phyloP scores from a whole-genome alignment of 2,888 invertebrate species.

The Meliscaeva auricollis region DNA sequence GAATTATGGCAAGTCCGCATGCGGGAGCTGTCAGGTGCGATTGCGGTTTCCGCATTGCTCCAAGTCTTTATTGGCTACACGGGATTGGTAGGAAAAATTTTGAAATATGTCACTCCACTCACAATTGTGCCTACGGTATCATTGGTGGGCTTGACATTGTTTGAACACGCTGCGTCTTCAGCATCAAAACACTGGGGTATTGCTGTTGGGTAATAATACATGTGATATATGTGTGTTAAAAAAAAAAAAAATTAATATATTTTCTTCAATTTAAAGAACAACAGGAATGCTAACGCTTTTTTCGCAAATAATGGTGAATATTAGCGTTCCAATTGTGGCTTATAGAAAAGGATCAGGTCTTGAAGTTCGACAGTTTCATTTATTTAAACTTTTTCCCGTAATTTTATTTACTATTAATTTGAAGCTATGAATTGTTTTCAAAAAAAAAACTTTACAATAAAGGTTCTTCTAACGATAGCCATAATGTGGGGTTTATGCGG shows the following conservation, averaged over 20 bases:
- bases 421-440: background rate
- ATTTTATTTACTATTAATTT: slow-evolving; percentile 78
- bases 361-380: slow-evolving; percentile 86
- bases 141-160: slow-evolving; percentile 92
- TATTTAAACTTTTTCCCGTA: slow-evolving; percentile 93
- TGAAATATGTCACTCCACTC: slow-evolving; percentile 92
- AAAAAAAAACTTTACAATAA: slow-evolving; percentile 24
- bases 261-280: slow-evolving; percentile 85
- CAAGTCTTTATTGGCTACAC: slow-evolving; percentile 90
- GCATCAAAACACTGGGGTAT: slow-evolving; percentile 94
- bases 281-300: slow-evolving; percentile 90
- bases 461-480: slow-evolving; percentile 90
- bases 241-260: background rate
- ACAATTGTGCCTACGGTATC: slow-evolving; percentile 94
- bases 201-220: slow-evolving; percentile 89
- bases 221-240: background rate
- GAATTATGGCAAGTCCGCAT: slow-evolving; percentile 90
- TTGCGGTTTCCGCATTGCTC: slow-evolving; percentile 90
- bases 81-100: slow-evolving; percentile 90
- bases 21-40: slow-evolving; percentile 93
- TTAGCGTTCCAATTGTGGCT: slow-evolving; percentile 86
- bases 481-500: slow-evolving; percentile 91
- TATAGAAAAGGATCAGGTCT: slow-evolving; percentile 87
- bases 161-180: slow-evolving; percentile 92
- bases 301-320: slow-evolving; percentile 90